Evolutionary conservation across 2,888 invertebrate species (phyloP), one percentile per base, ranked within the genome.

Genomic region (Schizotus pectinicornis): DNA sequence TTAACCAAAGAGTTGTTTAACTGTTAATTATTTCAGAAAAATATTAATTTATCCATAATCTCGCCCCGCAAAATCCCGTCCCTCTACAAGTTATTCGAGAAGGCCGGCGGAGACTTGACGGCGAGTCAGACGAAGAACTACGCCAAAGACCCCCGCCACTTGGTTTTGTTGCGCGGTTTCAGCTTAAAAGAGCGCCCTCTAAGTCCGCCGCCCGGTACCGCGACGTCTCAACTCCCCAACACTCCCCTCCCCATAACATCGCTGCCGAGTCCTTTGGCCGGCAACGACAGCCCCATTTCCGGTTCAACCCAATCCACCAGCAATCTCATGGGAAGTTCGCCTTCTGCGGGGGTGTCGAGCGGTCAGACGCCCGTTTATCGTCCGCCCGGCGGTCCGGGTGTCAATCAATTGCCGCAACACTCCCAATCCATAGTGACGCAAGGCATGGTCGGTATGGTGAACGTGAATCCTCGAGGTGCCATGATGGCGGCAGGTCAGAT

Each of bases 1-100:
- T n/a, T n/a, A n/a, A n/a, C n/a, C n/a, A n/a, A n/a, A n/a, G n/a
- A n/a, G n/a, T n/a, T n/a, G n/a, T n/a, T n/a, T n/a, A n/a, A n/a
- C n/a, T n/a, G n/a, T 56, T 42, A 45, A 54, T 65, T 61, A 57
- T 82, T 83, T 39, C 78, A 89, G 85, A 87, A 90, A 56, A 92
- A 89, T 39, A 90, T 94, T 31, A 90, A 92, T 74, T 81, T 97
- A 39, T 96, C 96, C 0, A 87, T 97, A 33, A 86, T 95, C 51
- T 92, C 94, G 0, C 95, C 97, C 0, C 84, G 95, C 43, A 94
- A 95, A 77, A 89, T 95, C 67, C 91, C 95, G 0, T 87, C 91
- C 0, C 79, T 97, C 1, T 90, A 91, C 67, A 91, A 93, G 72
- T 80, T 97, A 5, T 97, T 92, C 80, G 95, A 96, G 77, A 93